These are phyloP conservation scores for Agrotis segetum DNA, from an alignment of 2,888 invertebrate genomes.

Conservation along the genomic window DNA sequence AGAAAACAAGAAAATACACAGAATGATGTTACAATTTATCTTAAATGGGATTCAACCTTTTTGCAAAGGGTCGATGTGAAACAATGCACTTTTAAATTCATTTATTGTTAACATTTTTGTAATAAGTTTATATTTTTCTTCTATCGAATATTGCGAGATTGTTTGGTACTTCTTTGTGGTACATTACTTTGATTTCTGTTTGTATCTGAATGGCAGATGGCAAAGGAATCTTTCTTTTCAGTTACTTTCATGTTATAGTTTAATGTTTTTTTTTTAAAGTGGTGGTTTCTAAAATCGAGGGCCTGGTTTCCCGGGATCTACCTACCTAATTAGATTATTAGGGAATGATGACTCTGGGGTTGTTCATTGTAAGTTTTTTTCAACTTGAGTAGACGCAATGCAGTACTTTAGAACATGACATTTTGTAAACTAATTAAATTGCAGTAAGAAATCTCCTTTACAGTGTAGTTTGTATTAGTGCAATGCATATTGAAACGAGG, in stretches of 20 bases:
- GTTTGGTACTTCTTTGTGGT: slow-evolving; percentile 2
- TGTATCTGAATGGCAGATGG: background rate
- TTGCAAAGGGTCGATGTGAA: slow-evolving; percentile 39
- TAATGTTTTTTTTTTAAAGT: background rate
- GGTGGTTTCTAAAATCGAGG: slow-evolving; percentile 3
- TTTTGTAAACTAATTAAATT: slow-evolving; percentile 13
- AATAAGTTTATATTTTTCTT: slow-evolving; percentile 1
- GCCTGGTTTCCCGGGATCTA: slow-evolving; percentile 28
- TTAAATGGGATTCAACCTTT: slow-evolving; percentile 42
- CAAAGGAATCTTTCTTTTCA: background rate
- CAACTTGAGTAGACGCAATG: slow-evolving; percentile 45
- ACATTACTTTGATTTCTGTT: background rate
- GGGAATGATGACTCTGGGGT: slow-evolving; percentile 8
- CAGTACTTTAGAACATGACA: slow-evolving; percentile 30
- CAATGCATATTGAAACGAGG: slow-evolving; percentile 66
- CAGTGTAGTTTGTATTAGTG: slow-evolving; percentile 38
- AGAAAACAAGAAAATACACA: slow-evolving; percentile 57
- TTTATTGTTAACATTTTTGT: background rate
- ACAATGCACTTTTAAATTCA: slow-evolving; percentile 12
- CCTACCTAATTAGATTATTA: slow-evolving; percentile 56
- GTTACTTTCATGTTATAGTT: background rate
- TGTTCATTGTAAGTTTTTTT: slow-evolving; percentile 8
- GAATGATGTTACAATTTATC: slow-evolving; percentile 51
- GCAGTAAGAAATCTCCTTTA: slow-evolving; percentile 22
- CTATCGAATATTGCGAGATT: background rate